These are phyloP conservation scores for Eonycteris spelaea DNA, from an alignment of 2,113 vertebrate genomes.

Conservation along the genomic window DNA sequence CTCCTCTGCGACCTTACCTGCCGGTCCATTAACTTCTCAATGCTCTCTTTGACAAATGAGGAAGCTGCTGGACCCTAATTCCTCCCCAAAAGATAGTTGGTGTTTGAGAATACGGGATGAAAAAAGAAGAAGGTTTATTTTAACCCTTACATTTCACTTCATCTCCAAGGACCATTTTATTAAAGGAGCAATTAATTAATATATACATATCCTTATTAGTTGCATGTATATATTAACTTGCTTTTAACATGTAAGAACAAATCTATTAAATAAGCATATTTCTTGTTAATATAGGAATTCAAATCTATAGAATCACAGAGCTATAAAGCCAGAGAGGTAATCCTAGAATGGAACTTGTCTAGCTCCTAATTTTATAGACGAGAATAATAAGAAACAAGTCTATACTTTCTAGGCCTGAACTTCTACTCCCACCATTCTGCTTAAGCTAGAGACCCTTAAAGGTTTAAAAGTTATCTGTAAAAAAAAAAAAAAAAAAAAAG, in stretches of 20 bases:
- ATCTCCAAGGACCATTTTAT: neutral
- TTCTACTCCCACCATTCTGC: neutral
- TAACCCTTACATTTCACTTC: neutral
- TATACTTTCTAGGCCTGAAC: neutral
- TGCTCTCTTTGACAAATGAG: neutral
- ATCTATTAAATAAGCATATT: neutral
- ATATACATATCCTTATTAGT: neutral
- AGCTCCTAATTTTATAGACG: neutral
- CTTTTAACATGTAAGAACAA: neutral
- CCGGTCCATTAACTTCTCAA: neutral
- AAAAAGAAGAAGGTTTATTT: neutral
- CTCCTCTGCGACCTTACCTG: neutral
- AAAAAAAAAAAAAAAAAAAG: no score
- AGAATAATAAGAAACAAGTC: neutral
- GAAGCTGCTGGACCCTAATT: neutral
- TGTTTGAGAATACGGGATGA: neutral
- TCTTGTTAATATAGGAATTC: neutral
- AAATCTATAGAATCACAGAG: neutral
- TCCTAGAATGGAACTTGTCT: neutral
- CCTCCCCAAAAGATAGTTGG: neutral
- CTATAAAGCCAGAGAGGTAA: neutral
- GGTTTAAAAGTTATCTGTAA: neutral
- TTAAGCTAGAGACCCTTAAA: neutral
- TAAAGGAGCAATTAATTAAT: neutral
- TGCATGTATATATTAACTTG: neutral